Conservation (phyloP, 2,113 vertebrate genomes). For the Pseudorasbora parva region DNA sequence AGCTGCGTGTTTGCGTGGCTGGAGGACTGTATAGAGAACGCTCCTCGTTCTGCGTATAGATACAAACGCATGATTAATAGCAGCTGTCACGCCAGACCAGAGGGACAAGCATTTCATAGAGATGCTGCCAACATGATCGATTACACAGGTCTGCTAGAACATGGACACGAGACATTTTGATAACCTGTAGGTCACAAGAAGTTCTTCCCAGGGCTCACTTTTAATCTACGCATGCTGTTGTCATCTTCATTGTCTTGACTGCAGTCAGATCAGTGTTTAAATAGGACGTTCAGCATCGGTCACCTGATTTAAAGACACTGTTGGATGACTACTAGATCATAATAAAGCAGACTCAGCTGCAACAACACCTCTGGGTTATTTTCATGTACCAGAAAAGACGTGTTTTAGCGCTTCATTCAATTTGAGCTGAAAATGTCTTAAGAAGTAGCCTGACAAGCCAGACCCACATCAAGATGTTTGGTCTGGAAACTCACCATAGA, state of each 20-base stretch:
- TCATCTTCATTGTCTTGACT: background rate
- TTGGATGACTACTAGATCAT: background rate
- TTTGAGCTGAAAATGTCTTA: background rate
- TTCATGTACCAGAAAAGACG: background rate
- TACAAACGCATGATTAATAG: slow-evolving; percentile 68
- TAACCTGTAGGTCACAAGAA: slow-evolving; percentile 30
- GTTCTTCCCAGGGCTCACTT: background rate
- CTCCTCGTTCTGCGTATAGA: slow-evolving; percentile 40
- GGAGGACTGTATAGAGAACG: slow-evolving; percentile 31
- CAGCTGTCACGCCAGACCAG: slow-evolving; percentile 63
- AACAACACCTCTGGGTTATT: background rate
- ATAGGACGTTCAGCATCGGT: slow-evolving; percentile 8
- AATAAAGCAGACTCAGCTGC: background rate
- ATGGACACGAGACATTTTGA: slow-evolving; percentile 53
- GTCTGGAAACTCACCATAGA: no score
- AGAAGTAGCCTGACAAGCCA: no score
- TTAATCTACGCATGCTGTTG: background rate
- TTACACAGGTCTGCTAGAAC: slow-evolving; percentile 62
- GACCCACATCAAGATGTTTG: no score
- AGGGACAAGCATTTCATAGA: slow-evolving; percentile 59
- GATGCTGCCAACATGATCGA: slow-evolving; percentile 68
- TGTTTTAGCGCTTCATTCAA: background rate
- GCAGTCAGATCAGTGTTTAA: background rate
- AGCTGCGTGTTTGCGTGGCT: slow-evolving; percentile 22
- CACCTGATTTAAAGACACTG: background rate